phyloP scores from a whole-genome alignment of 2,888 invertebrate genomes.

The Pyrocoelia pectoralis region DNA sequence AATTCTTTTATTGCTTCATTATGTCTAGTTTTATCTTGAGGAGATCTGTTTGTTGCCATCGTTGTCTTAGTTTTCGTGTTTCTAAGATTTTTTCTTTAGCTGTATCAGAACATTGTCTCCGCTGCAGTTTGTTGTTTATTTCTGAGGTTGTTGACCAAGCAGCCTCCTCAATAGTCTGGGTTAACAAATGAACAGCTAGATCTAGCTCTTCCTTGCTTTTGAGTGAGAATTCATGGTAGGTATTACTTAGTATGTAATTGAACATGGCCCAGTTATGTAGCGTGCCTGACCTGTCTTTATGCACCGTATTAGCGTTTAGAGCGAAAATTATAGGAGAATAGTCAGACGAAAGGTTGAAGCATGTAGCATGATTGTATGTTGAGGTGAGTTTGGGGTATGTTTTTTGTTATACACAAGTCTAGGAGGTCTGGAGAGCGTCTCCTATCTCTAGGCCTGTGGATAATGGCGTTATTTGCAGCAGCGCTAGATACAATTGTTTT shows the following conservation, averaged over 20 bases:
- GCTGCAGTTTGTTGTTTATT: constrained; percentile 1
- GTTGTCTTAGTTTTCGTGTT: constrained; percentile 3
- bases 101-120: constrained; percentile 10
- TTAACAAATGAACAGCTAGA: constrained; percentile 9
- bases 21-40: constrained; percentile 27
- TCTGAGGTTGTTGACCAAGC: constrained; percentile 14
- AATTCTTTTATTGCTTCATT: constrained; percentile 35
- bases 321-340: constrained; percentile 36
- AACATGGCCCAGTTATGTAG: constrained; percentile 27
- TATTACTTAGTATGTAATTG: constrained; percentile 19
- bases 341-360: constrained; percentile 42
- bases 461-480: constrained; percentile 12
- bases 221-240: neutral
- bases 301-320: neutral
- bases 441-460: constrained; percentile 38
- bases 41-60: constrained; percentile 11
- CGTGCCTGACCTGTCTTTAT: constrained; percentile 19
- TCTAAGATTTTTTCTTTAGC: constrained; percentile 1
- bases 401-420: constrained; percentile 30
- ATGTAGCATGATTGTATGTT: constrained; percentile 19
- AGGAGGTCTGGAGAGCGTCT: constrained; percentile 42
- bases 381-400: constrained; percentile 6
- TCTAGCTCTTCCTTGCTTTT: constrained; percentile 8
- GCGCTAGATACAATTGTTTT: constrained; percentile 12
- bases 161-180: constrained; percentile 8